These are phyloP conservation scores for Plusia festucae DNA, from an alignment of 2,888 invertebrate species.

Conservation along the genomic window DNA sequence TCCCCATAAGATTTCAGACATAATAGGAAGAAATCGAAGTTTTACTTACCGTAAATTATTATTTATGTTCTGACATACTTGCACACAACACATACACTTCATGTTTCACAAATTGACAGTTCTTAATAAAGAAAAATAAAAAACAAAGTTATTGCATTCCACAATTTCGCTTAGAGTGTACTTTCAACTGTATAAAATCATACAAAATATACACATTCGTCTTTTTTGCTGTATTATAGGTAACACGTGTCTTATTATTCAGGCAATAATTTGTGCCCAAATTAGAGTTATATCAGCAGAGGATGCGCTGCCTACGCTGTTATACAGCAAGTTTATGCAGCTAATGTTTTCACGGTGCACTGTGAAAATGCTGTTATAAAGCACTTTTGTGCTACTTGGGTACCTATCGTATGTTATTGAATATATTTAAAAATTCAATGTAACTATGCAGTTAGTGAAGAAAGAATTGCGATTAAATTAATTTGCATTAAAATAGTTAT, in stretches of 20 bases:
- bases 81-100: slow-evolving; percentile 1
- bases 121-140: slow-evolving; percentile 6
- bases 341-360: no score
- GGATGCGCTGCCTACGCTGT: no score
- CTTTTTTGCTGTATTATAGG: slow-evolving; percentile 7
- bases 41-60: not conserved
- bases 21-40: slow-evolving; percentile 6
- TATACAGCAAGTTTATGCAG: no score
- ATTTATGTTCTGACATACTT: not conserved
- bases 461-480: no score
- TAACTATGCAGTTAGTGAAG: no score
- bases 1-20: slow-evolving; percentile 4
- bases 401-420: no score
- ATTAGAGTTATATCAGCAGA: no score
- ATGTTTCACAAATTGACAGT: not conserved
- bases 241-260: not conserved
- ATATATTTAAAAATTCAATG: no score
- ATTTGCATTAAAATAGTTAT: no score
- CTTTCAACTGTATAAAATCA: not conserved
- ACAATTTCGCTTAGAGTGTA: slow-evolving; percentile 1
- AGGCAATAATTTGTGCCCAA: no score
- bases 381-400: no score
- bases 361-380: no score
- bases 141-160: slow-evolving; percentile 7
- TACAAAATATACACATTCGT: slow-evolving; percentile 2